phyloP scores from a whole-genome alignment of 2,888 invertebrate genomes.

The Phymatocera aterrima region DNA sequence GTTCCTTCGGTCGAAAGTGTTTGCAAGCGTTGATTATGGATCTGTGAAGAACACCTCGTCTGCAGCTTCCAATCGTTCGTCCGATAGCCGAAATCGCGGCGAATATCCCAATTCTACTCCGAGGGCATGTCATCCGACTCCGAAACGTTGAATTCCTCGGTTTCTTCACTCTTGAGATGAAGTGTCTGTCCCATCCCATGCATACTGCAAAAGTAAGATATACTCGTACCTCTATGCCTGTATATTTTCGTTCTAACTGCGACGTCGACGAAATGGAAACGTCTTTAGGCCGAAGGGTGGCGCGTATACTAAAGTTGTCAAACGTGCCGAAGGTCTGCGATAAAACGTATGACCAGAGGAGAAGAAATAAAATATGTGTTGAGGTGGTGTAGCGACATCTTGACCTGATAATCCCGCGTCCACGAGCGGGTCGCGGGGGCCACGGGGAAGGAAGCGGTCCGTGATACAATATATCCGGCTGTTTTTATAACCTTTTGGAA shows the following conservation, averaged over 20 bases:
- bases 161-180: not conserved
- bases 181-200: not conserved
- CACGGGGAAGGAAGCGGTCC: slow-evolving; percentile 30
- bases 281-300: not conserved
- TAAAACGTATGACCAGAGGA: slow-evolving; percentile 37
- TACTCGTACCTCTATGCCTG: too few species aligned
- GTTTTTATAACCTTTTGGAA: slow-evolving; percentile 47
- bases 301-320: not conserved
- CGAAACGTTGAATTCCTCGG: not conserved
- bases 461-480: slow-evolving; percentile 46
- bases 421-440: not conserved
- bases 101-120: too few species aligned
- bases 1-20: too few species aligned
- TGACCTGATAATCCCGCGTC: slow-evolving; percentile 45
- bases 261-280: not conserved
- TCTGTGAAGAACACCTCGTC: too few species aligned
- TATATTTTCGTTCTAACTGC: not conserved
- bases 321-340: slow-evolving; percentile 1
- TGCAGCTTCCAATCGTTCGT: too few species aligned
- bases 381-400: slow-evolving; percentile 43
- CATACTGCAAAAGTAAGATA: not conserved
- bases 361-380: slow-evolving; percentile 44
- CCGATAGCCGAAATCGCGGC: too few species aligned
- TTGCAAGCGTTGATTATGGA: too few species aligned
- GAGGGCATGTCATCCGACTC: not conserved